These are phyloP conservation scores for Asobara japonica DNA, from an alignment of 1,140 invertebrate genomes.

Conservation along the genomic window DNA sequence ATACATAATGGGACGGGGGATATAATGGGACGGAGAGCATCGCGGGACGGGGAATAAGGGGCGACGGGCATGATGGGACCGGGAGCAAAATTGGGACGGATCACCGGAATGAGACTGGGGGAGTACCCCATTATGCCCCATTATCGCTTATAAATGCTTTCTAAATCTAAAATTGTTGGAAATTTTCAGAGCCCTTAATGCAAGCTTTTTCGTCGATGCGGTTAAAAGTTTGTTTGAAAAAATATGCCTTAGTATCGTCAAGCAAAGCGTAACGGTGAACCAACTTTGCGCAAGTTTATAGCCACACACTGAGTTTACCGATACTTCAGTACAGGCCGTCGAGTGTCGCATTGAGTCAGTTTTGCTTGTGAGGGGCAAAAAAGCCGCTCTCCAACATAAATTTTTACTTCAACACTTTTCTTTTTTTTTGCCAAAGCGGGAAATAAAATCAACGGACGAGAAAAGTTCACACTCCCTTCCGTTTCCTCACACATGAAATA, in stretches of 20 bases:
- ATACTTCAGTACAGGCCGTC: neutral
- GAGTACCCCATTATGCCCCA: too few relatives aligned
- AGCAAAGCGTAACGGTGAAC: neutral
- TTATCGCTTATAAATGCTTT: too few relatives aligned
- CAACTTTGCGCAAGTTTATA: constrained; percentile 8
- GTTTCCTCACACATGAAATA: neutral
- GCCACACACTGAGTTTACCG: constrained; percentile 12
- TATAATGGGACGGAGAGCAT: too few relatives aligned
- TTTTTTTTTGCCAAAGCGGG: neutral
- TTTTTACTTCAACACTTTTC: constrained; percentile 7
- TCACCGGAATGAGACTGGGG: too few relatives aligned
- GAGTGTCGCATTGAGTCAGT: neutral
- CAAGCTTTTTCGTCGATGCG: neutral
- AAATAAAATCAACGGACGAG: neutral
- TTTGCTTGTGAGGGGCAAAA: neutral
- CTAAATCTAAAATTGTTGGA: too few relatives aligned
- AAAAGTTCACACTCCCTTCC: neutral
- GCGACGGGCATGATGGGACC: too few relatives aligned
- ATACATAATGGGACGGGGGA: too few relatives aligned
- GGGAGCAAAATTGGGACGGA: too few relatives aligned
- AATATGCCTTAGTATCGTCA: neutral
- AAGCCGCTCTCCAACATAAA: neutral
- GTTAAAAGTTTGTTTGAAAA: neutral
- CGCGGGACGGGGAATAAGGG: too few relatives aligned
- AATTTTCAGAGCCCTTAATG: too few relatives aligned